phyloP scores from a whole-genome alignment of 2,797 vertebrate genomes.

The Anas bahamensis region DNA sequence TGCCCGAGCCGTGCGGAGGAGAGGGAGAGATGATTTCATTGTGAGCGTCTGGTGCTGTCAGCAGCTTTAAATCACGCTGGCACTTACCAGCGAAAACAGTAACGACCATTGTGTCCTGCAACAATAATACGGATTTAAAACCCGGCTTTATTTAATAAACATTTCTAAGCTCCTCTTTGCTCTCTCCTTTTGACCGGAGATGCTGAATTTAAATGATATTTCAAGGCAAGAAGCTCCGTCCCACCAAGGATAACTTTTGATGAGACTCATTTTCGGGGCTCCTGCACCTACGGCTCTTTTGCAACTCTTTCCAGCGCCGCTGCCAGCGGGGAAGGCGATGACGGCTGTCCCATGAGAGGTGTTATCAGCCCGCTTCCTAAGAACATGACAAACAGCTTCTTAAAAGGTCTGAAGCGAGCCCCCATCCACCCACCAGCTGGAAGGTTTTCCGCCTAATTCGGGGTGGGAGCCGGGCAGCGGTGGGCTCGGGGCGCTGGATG shows the following conservation, averaged over 20 bases:
- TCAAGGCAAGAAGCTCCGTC: background rate
- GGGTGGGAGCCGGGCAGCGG: background rate
- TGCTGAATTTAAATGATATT: background rate
- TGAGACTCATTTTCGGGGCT: accelerated
- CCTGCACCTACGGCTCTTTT: background rate
- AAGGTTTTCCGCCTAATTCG: background rate
- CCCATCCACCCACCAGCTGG: background rate
- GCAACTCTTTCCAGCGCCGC: background rate
- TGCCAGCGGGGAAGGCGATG: background rate
- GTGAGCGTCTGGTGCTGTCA: slow-evolving; percentile 89
- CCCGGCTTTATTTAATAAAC: slow-evolving; percentile 78
- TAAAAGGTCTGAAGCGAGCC: background rate
- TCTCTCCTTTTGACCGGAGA: slow-evolving; percentile 12
- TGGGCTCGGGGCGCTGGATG: background rate
- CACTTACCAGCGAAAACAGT: slow-evolving; percentile 84
- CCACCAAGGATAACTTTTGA: background rate
- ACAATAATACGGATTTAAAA: slow-evolving; percentile 78
- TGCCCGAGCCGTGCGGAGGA: slow-evolving; percentile 77
- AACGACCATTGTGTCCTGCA: slow-evolving; percentile 81
- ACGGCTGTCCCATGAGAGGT: background rate
- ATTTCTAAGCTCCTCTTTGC: slow-evolving; percentile 20
- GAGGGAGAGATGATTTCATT: slow-evolving; percentile 83
- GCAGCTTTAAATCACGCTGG: slow-evolving; percentile 91
- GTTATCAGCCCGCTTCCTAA: background rate
- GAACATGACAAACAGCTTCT: background rate